These are phyloP conservation scores for Pterophyllum scalare DNA, from an alignment of 2,113 vertebrate species.

Conservation along the genomic window DNA sequence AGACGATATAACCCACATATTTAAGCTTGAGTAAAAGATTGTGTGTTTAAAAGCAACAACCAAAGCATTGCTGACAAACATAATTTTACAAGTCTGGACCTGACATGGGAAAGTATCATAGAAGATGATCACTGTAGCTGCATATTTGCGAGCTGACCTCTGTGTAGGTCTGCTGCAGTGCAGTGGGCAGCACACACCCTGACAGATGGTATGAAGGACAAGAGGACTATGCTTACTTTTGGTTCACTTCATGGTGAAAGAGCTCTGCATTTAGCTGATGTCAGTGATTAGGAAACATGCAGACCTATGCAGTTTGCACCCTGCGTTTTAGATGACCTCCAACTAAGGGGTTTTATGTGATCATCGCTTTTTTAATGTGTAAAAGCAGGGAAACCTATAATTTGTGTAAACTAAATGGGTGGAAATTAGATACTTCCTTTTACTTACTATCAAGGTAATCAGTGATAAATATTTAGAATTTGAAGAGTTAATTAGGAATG, in stretches of 20 bases:
- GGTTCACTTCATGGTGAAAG: conserved; percentile 8
- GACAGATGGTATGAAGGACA: conserved; percentile 48
- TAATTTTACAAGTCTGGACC: neutral
- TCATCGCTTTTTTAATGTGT: neutral
- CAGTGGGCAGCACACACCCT: neutral
- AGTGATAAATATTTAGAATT: neutral
- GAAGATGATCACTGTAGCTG: neutral
- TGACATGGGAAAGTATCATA: neutral
- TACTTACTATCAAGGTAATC: neutral
- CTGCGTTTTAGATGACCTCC: neutral
- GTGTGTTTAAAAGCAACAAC: neutral
- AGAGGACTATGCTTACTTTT: neutral
- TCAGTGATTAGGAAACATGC: conserved; percentile 19
- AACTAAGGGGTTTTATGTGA: neutral
- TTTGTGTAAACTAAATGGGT: neutral
- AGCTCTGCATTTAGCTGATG: conserved; percentile 17
- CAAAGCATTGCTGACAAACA: neutral
- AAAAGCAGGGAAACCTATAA: neutral
- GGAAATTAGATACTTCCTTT: neutral
- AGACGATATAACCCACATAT: neutral
- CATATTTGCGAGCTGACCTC: neutral
- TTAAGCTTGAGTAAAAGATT: neutral
- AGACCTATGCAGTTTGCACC: neutral
- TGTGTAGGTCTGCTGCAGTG: conserved; percentile 2
- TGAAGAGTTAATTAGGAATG: neutral